Base-by-base conservation (phyloP, 2,888 invertebrate species). In the Cephus pulcher region DNA sequence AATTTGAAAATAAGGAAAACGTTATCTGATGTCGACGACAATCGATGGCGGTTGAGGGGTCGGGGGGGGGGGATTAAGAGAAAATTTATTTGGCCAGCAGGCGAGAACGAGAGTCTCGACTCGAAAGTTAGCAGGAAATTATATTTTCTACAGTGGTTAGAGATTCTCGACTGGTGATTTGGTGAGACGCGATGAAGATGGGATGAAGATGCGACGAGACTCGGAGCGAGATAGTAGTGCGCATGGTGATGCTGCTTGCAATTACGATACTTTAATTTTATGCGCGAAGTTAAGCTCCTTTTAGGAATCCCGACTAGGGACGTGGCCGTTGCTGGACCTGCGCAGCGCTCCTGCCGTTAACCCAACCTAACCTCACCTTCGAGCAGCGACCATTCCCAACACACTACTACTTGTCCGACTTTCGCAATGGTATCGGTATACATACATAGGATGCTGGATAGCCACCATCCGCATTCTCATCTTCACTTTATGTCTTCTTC, bases 241-340 rank as follows among this genome's bases (percentile, higher is more conserved):
- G 23, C 56, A 56, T 80, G 84, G 85, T 84, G 83, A 85, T 83
- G 86, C 84, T 84, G 85, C 85, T 86, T 87, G 86, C 89, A 90
- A 90, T 88, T 88, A 86, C 90, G 87, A 89, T 90, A 88, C 89
- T 86, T 89, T 90, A 90, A 91, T 91, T 91, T 91, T 90, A 91
- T 91, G 91, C 91, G 84, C 84, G 78, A 90, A 90, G 90, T 91
- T 90, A 89, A 90, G 89, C 88, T 88, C 85, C 88, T 89, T 88
- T 89, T 88, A 89, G 89, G 89, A 90, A 88, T 89, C 86, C 81
- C 81, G 82, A 56, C 56, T 23, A 9, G 56, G 76, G 81, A 86
- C 86, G 88, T 84, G 84, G 86, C 86, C 12, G 35, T 3, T 87
- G 84, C 85, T 82, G 74, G 71, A 15, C 33, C 69, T 78, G 73